These are phyloP conservation scores for Turritopsis dohrnii DNA, from an alignment of 30 jellyfish, hydroid and myxozoan species.

Conservation along the genomic window DNA sequence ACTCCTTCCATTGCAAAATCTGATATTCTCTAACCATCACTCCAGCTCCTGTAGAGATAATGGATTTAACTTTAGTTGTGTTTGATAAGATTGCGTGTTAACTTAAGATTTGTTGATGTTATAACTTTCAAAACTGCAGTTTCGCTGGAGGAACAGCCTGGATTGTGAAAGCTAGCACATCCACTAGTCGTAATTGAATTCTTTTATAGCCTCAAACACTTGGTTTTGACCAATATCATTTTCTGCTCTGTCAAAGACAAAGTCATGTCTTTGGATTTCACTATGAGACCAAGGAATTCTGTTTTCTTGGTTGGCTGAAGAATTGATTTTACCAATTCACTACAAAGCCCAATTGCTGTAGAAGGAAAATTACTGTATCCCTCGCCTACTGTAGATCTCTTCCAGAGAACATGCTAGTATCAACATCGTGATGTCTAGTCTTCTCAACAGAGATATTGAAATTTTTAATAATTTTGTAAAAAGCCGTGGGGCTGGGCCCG, in stretches of 20 bases:
- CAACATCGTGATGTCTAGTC: not conserved
- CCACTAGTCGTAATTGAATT: not conserved
- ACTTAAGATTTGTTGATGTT: not conserved
- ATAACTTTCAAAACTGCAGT: not conserved
- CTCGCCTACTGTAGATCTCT: not conserved
- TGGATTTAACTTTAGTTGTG: too few species aligned
- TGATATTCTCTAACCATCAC: too few species aligned
- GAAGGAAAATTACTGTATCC: not conserved
- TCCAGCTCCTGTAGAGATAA: too few species aligned
- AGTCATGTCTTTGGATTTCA: not conserved
- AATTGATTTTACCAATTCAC: not conserved
- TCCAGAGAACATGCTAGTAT: not conserved
- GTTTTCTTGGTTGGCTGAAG: not conserved
- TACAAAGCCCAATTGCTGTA: not conserved
- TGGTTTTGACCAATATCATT: not conserved
- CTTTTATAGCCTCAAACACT: not conserved
- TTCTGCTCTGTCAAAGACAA: too few species aligned
- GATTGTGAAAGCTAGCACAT: not conserved
- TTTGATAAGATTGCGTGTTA: not conserved
- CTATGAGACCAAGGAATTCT: not conserved
- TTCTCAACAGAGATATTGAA: too few species aligned
- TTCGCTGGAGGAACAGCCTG: not conserved
- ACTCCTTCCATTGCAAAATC: too few species aligned
- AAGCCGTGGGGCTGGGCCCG: not conserved
- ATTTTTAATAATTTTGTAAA: not conserved